Percentiles rank a stretch among this genome's conserved stretches.
Conservation (phyloP, 2,113 vertebrate genomes). For the Cyprichromis sp. region DNA sequence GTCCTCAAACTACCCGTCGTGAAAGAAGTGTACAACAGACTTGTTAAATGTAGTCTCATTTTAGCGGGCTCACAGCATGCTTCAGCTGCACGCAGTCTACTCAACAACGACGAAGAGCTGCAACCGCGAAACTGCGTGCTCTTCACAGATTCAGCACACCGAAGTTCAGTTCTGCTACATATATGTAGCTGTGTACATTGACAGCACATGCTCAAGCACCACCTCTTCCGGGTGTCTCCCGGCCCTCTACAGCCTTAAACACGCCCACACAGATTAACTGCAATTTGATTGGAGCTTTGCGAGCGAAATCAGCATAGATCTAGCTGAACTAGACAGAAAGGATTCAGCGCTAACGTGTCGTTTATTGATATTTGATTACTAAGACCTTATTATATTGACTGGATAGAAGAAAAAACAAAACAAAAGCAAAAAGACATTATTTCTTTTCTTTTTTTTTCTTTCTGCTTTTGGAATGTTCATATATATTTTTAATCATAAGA, state of each 20-base stretch:
- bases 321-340: background rate
- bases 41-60: background rate
- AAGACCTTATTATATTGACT: background rate
- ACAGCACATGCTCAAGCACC: background rate
- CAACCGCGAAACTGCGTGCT: background rate
- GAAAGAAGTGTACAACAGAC: background rate
- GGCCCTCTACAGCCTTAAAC: background rate
- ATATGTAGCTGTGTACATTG: background rate
- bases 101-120: background rate
- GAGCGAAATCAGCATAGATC: background rate
- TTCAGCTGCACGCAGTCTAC: background rate
- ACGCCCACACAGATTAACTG: background rate
- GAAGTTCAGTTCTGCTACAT: background rate
- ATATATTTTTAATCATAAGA: background rate
- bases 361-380: background rate
- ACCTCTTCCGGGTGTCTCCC: background rate
- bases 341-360: background rate
- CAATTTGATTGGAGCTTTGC: conserved; percentile 43
- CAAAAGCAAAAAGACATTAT: background rate
- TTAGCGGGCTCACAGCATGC: background rate
- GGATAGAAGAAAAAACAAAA: background rate
- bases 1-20: background rate
- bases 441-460: background rate
- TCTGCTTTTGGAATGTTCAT: background rate
- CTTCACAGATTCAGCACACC: background rate